phyloP scores from a whole-genome alignment of 2,797 vertebrate species.

The Calcarius lapponicus region DNA sequence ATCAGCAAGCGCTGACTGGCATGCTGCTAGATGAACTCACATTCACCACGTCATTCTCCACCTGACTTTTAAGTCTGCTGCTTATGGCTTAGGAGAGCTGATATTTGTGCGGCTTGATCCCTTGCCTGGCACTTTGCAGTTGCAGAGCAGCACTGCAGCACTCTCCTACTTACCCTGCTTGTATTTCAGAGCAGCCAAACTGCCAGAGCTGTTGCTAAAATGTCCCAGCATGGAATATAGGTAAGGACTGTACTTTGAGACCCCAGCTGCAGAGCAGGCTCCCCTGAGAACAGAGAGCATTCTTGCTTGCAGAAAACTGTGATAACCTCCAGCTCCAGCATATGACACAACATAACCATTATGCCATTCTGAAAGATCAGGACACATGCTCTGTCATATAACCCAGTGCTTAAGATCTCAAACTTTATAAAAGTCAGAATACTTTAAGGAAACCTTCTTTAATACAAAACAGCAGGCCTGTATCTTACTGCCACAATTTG shows the following conservation, averaged over 20 bases:
- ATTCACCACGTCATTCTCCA: accelerated
- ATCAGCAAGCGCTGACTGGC: accelerated
- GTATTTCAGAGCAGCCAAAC: not conserved
- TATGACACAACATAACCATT: not conserved
- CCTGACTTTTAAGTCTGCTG: not conserved
- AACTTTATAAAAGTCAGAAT: not conserved
- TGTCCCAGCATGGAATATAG: not conserved
- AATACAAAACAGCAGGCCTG: not conserved
- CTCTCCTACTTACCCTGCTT: not conserved
- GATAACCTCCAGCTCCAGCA: not conserved
- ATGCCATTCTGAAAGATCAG: not conserved
- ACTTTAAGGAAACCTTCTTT: not conserved
- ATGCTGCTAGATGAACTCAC: not conserved
- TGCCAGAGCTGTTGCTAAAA: not conserved
- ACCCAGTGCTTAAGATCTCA: not conserved
- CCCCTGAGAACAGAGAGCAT: not conserved
- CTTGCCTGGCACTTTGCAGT: not conserved
- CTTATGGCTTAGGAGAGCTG: not conserved
- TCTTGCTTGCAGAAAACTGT: not conserved
- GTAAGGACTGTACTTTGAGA: not conserved
- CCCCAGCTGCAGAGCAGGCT: not conserved
- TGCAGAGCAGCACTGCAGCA: accelerated
- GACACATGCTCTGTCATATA: not conserved
- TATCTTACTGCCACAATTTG: not conserved
- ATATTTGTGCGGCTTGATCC: not conserved